These are phyloP conservation scores for Noctua comes DNA, from an alignment of 2,888 invertebrate species.

Conservation along the genomic window DNA sequence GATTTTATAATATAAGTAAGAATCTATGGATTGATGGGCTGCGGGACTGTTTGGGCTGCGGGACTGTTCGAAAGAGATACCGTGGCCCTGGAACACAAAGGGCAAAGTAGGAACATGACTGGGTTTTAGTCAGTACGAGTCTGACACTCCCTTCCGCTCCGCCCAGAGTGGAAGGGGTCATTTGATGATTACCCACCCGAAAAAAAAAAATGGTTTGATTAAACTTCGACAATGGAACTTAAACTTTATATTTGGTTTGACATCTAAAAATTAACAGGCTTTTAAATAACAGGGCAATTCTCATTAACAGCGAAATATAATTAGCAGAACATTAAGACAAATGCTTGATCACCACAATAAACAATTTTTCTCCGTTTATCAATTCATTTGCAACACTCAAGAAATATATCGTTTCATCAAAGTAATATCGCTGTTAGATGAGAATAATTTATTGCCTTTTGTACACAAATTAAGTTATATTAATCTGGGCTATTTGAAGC, in stretches of 20 bases:
- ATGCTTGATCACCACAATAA: constrained; percentile 1
- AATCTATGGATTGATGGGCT: too few relatives aligned
- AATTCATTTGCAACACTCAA: constrained; percentile 48
- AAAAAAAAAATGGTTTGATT: too few relatives aligned
- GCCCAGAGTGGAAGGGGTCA: too few relatives aligned
- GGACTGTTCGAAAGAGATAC: too few relatives aligned
- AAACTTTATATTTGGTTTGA: background rate
- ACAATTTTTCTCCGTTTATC: constrained; percentile 13
- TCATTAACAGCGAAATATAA: constrained; percentile 15
- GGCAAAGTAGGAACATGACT: too few relatives aligned
- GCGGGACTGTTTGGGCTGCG: too few relatives aligned
- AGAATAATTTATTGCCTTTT: constrained; percentile 58
- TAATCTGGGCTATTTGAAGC: constrained; percentile 56
- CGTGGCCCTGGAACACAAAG: too few relatives aligned
- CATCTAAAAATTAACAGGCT: background rate
- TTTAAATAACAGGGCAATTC: background rate
- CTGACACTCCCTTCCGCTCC: too few relatives aligned
- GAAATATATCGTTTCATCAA: constrained; percentile 38
- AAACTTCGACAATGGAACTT: background rate
- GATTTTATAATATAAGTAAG: too few relatives aligned
- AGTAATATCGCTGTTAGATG: constrained; percentile 45
- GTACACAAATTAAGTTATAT: constrained; percentile 59
- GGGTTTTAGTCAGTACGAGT: too few relatives aligned
- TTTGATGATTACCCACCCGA: too few relatives aligned
- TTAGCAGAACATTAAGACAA: constrained; percentile 14